Percentiles rank a stretch among this genome's conserved stretches.
Conservation (phyloP, 2,888 invertebrate genomes). For the Dryobota labecula region DNA sequence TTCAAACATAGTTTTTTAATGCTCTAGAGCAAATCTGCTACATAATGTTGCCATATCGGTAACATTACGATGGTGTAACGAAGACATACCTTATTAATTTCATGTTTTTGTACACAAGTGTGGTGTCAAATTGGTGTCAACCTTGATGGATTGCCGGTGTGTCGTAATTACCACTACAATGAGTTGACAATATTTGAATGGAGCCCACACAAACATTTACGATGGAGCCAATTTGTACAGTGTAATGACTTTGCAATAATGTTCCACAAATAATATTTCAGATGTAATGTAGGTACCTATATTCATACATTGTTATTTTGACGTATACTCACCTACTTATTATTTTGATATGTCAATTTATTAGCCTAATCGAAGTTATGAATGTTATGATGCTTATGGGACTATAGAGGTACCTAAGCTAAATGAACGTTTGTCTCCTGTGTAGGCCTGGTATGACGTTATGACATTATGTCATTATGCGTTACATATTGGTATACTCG, state of each 20-base stretch:
- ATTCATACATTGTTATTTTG: conserved; percentile 38
- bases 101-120: conserved; percentile 67
- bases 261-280: conserved; percentile 34
- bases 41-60: conserved; percentile 61
- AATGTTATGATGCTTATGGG: neutral
- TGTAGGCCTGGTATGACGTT: conserved; percentile 13
- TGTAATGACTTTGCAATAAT: conserved; percentile 55
- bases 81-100: conserved; percentile 53
- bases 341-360: conserved; percentile 31
- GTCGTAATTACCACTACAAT: conserved; percentile 60
- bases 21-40: conserved; percentile 46
- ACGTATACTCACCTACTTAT: conserved; percentile 24
- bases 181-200: conserved; percentile 71
- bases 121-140: conserved; percentile 71
- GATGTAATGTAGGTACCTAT: conserved; percentile 14
- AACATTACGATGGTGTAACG: conserved; percentile 54
- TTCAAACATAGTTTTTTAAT: conserved; percentile 47
- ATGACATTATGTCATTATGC: conserved; percentile 48
- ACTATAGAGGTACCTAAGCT: conserved; percentile 8
- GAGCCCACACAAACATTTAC: conserved; percentile 60
- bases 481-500: conserved; percentile 7
- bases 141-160: conserved; percentile 54
- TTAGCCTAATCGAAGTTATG: neutral
- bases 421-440: conserved; percentile 20
- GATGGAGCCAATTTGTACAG: conserved; percentile 63